Percentiles rank a stretch among this genome's conserved stretches.
phyloP scores from a whole-genome alignment of 2,113 vertebrate species.

The Caretta caretta region DNA sequence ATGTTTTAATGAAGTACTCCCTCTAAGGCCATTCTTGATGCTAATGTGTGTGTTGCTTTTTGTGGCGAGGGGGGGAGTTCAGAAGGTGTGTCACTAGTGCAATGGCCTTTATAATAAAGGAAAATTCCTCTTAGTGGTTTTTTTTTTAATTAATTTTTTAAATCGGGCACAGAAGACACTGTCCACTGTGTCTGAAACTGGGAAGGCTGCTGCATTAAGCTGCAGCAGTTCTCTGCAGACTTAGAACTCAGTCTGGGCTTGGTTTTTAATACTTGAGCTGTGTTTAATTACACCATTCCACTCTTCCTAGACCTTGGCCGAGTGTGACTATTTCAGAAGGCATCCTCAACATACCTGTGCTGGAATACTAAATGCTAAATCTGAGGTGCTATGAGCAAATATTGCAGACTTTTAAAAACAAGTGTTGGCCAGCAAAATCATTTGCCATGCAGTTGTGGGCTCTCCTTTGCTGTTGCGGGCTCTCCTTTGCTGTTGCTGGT shows the following conservation, averaged over 20 bases:
- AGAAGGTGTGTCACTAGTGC: slow-evolving; percentile 41
- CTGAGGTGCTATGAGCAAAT: background rate
- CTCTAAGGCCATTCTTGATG: slow-evolving; percentile 16
- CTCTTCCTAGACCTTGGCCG: background rate
- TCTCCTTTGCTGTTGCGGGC: background rate
- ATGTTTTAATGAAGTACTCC: slow-evolving; percentile 51
- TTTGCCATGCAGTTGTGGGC: accelerated
- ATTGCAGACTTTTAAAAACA: background rate
- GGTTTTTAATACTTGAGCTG: background rate
- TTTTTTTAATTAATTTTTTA: slow-evolving; percentile 8
- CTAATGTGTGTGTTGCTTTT: slow-evolving; percentile 13
- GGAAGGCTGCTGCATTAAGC: background rate
- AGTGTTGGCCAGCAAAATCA: background rate
- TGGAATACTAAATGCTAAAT: background rate
- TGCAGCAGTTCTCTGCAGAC: slow-evolving; percentile 29
- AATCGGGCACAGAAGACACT: background rate
- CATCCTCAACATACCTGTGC: background rate
- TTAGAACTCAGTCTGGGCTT: background rate
- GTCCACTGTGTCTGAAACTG: background rate
- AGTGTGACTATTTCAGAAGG: background rate
- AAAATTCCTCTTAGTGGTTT: background rate
- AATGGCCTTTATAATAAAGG: background rate
- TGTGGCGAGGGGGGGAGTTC: slow-evolving; percentile 19
- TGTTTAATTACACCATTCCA: background rate
- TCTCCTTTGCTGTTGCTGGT: background rate